These are phyloP conservation scores for Baryphthengus martii DNA, from an alignment of 2,113 vertebrate genomes.

Conservation along the genomic window DNA sequence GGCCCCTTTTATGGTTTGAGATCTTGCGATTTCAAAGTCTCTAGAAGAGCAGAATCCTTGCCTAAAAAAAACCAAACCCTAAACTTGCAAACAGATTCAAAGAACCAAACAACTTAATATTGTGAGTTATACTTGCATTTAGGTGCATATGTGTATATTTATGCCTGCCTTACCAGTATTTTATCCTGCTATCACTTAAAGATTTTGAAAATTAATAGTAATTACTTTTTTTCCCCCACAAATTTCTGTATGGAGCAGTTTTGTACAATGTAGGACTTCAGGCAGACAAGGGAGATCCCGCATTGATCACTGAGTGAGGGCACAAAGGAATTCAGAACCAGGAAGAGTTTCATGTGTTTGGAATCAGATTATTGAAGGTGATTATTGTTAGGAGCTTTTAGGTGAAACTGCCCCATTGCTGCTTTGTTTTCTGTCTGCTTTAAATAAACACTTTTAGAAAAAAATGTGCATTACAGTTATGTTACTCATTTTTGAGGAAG, in stretches of 20 bases:
- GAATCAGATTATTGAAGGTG: conserved; percentile 19
- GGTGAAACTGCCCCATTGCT: conserved; percentile 12
- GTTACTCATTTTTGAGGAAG: conserved; percentile 31
- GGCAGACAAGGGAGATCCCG: neutral
- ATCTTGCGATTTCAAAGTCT: neutral
- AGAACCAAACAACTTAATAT: neutral
- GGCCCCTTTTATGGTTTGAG: neutral
- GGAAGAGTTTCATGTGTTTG: neutral
- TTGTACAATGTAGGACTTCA: neutral
- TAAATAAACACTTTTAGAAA: conserved; percentile 41
- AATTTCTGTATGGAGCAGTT: neutral
- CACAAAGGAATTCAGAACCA: neutral
- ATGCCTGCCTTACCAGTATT: neutral
- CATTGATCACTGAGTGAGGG: neutral
- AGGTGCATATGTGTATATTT: neutral
- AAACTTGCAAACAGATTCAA: neutral
- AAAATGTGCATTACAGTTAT: neutral
- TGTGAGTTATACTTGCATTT: neutral
- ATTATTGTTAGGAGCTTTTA: conserved; percentile 54
- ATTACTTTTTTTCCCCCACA: neutral
- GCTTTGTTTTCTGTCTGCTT: conserved; percentile 49
- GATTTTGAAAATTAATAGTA: neutral
- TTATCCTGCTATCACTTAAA: neutral
- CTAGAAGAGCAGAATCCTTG: neutral
- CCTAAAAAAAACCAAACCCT: neutral